A percentile compares a stretch with the other conserved stretches of the same genome.
Conservation (phyloP, 2,113 vertebrate species). For the Melospiza melodia region DNA sequence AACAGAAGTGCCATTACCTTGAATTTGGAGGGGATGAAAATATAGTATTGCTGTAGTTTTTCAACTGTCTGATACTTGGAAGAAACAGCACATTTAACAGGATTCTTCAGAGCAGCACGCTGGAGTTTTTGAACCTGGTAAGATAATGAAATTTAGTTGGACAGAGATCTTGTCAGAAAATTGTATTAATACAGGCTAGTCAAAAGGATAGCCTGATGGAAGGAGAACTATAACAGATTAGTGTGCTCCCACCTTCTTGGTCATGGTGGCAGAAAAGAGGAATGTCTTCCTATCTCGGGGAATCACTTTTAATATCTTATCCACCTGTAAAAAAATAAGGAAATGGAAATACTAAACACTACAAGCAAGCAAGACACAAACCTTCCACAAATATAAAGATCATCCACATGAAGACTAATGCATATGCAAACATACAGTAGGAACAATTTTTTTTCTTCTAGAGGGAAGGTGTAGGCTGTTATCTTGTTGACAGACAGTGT, state of each 20-base stretch:
- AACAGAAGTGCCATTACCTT: conserved; percentile 79
- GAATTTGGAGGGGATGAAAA: conserved; percentile 97
- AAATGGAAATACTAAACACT: neutral
- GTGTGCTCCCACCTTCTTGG: conserved; percentile 87
- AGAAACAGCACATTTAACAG: conserved; percentile 94
- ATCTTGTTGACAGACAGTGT: neutral
- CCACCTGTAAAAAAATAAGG: conserved; percentile 79
- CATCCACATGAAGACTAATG: neutral
- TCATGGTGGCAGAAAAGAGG: conserved; percentile 98
- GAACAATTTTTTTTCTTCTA: neutral
- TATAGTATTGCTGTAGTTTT: conserved; percentile 95
- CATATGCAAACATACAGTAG: neutral
- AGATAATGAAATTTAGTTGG: neutral
- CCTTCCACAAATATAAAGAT: neutral
- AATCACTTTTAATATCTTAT: conserved; percentile 97
- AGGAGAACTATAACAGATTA: neutral
- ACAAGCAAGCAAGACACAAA: neutral
- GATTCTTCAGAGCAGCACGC: conserved; percentile 92
- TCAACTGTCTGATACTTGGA: conserved; percentile 97
- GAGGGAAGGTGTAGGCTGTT: neutral
- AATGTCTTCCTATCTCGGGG: conserved; percentile 93
- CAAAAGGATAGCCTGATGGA: neutral
- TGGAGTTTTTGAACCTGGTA: conserved; percentile 95
- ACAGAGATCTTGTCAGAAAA: neutral
- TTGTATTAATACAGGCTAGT: neutral